Conservation (phyloP, 2,113 vertebrate genomes). For the Grammomys surdaster region DNA sequence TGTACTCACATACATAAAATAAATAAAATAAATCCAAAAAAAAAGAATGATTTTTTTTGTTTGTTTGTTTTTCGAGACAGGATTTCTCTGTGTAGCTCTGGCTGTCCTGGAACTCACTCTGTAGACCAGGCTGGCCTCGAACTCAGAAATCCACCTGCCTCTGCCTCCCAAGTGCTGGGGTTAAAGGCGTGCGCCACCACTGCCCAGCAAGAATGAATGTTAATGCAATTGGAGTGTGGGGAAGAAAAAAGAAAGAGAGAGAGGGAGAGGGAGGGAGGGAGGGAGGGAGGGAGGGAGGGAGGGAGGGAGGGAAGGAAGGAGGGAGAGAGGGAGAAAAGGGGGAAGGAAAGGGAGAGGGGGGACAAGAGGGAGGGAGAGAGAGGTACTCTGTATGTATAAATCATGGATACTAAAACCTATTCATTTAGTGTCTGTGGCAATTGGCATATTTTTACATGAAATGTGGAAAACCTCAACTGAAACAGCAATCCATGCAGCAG, state of each 20-base stretch:
- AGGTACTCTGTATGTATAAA: conserved; percentile 46
- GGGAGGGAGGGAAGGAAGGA: background rate
- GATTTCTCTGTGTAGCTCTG: no score
- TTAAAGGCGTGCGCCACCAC: no score
- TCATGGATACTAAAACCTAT: background rate
- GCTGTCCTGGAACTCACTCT: no score
- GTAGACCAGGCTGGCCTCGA: no score
- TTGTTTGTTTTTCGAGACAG: no score
- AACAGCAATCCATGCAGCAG: background rate
- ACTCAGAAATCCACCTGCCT: no score
- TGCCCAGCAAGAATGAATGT: background rate
- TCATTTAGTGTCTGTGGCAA: conserved; percentile 29
- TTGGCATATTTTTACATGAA: conserved; percentile 35
- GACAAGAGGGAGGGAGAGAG: background rate
- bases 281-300: background rate
- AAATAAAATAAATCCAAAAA: no score
- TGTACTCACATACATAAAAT: no score
- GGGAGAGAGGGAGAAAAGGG: background rate
- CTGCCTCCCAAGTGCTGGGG: no score
- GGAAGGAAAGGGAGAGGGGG: background rate
- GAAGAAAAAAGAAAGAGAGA: background rate
- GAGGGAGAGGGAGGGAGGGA: background rate
- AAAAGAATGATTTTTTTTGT: no score
- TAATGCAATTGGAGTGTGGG: background rate
- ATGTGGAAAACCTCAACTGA: conserved; percentile 18